These are phyloP conservation scores for Epinotia demarniana DNA, from an alignment of 2,888 invertebrate species.

Conservation along the genomic window DNA sequence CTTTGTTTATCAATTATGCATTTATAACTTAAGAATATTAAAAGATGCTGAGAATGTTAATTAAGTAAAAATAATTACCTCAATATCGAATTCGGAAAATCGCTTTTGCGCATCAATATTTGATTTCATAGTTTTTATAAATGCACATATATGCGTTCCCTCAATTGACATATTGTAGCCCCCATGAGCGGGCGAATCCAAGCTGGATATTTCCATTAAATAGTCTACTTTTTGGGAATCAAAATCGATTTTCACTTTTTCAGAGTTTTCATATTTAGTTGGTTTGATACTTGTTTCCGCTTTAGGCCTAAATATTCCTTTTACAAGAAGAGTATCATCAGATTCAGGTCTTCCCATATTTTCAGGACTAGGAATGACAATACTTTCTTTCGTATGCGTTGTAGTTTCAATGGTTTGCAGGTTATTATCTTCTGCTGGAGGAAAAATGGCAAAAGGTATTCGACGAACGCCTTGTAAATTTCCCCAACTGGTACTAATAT, in stretches of 20 bases:
- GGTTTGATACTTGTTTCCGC: constrained; percentile 42
- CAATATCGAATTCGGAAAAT: constrained; percentile 67
- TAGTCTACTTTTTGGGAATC: constrained; percentile 62
- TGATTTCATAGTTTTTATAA: constrained; percentile 54
- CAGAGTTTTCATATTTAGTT: constrained; percentile 41
- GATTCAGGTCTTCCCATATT: constrained; percentile 44
- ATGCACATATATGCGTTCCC: constrained; percentile 55
- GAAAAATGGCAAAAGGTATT: constrained; percentile 64
- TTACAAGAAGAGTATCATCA: constrained; percentile 53
- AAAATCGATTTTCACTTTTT: constrained; percentile 38
- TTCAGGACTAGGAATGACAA: constrained; percentile 56
- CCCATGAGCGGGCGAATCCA: constrained; percentile 41
- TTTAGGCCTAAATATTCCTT: constrained; percentile 56
- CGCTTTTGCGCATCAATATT: constrained; percentile 68
- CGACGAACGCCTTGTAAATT: constrained; percentile 55
- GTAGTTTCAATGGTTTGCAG: constrained; percentile 55
- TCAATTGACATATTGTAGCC: constrained; percentile 57
- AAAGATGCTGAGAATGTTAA: neutral
- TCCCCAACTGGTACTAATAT: constrained; percentile 47
- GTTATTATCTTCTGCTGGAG: constrained; percentile 57
- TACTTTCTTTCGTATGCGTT: constrained; percentile 50
- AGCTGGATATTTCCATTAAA: constrained; percentile 59
- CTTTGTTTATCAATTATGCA: neutral
- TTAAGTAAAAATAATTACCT: constrained; percentile 57
- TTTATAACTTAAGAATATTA: neutral